Evolutionary conservation across 2,113 vertebrate species (phyloP).

Genomic region (Daboia siamensis): DNA sequence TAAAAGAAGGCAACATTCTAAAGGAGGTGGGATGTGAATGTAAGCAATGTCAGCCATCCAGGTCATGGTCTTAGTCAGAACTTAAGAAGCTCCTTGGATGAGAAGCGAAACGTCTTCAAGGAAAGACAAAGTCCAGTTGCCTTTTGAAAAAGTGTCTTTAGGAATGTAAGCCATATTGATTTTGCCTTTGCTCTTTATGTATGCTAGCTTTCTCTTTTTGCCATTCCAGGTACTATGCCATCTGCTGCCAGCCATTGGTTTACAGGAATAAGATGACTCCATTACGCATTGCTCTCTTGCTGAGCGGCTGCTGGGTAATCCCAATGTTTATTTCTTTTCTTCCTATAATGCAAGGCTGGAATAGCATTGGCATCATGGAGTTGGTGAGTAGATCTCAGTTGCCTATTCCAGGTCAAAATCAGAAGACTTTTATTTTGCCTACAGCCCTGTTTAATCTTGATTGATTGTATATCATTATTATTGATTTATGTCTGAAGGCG

Average conservation of each 20-base stretch:
- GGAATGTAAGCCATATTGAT: not conserved
- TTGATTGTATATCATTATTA: not conserved
- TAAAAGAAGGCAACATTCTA: not conserved
- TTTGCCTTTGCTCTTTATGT: not conserved
- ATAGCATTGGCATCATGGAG: constrained; percentile 92
- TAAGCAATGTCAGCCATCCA: not conserved
- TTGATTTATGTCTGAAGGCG: not conserved
- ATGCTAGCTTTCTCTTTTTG: not conserved
- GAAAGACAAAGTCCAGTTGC: not conserved
- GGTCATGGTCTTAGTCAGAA: not conserved
- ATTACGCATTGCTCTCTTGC: constrained; percentile 88
- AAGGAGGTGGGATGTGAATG: not conserved
- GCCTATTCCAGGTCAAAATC: not conserved
- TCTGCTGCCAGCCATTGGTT: constrained; percentile 97
- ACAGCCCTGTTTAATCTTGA: not conserved
- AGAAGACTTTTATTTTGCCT: not conserved
- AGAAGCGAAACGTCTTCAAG: not conserved
- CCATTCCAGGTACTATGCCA: constrained; percentile 90
- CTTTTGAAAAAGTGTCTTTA: not conserved
- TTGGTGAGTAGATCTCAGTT: constrained; percentile 76
- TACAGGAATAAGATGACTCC: constrained; percentile 99
- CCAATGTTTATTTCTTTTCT: constrained; percentile 96
- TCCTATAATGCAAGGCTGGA: constrained; percentile 99
- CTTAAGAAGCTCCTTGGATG: not conserved
- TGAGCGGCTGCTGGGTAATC: constrained; percentile 96